Conservation (phyloP, 2,113 vertebrate species). For the Stegostoma tigrinum region DNA sequence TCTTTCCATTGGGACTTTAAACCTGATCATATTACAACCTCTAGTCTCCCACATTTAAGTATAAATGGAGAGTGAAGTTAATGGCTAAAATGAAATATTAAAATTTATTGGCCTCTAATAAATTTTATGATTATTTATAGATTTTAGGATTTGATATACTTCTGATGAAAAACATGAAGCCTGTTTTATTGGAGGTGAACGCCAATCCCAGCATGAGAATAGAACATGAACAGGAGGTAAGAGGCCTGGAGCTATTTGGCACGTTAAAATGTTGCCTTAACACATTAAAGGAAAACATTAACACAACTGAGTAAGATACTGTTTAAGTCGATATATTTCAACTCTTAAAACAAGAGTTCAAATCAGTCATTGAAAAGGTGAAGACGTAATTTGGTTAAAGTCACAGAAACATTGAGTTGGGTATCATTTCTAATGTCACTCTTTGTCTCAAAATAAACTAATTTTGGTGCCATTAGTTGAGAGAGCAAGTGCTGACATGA, state of each 20-base stretch:
- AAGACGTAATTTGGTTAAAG: not conserved
- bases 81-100: not conserved
- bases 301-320: not conserved
- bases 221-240: constrained; percentile 87
- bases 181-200: constrained; percentile 89
- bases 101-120: not conserved
- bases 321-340: not conserved
- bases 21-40: not conserved
- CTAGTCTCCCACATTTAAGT: not conserved
- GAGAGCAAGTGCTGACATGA: not conserved
- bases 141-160: constrained; percentile 98
- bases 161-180: constrained; percentile 91
- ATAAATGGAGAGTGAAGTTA: not conserved
- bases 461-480: not conserved
- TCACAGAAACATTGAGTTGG: not conserved
- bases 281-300: not conserved
- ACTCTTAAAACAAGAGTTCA: not conserved
- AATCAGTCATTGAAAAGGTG: not conserved
- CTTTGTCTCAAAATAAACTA: not conserved
- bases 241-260: constrained; percentile 37
- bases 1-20: not conserved
- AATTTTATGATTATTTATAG: constrained; percentile 50
- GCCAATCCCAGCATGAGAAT: constrained; percentile 97
- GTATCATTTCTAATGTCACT: not conserved
- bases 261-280: not conserved